Percentiles rank a stretch among this genome's conserved stretches.
Evolutionary conservation across 1,140 invertebrate genomes (phyloP).

Genomic region (Lasioglossum albipes): DNA sequence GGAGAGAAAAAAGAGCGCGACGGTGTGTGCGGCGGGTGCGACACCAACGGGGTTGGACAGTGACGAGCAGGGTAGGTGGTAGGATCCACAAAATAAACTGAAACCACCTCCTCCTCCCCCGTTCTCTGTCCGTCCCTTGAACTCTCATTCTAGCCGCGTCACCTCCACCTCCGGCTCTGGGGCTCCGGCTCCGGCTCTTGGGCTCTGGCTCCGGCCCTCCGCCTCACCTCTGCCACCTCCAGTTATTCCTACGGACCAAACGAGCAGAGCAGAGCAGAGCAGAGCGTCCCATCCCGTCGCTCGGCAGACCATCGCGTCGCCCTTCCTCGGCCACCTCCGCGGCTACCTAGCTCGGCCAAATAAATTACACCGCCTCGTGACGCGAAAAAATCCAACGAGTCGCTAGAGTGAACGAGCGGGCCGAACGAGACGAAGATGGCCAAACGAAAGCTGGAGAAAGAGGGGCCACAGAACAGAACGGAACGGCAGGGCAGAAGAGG

Average conservation of each 20-base stretch:
- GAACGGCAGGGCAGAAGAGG: background rate
- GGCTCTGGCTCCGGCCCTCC: conserved; percentile 63
- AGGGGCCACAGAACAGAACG: background rate
- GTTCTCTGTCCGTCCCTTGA: conserved; percentile 52
- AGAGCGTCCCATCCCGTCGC: conserved; percentile 38
- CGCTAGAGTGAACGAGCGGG: conserved; percentile 69
- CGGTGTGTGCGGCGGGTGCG: conserved; percentile 37
- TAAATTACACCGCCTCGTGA: conserved; percentile 80
- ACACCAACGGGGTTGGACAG: conserved; percentile 72
- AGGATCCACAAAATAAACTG: conserved; percentile 78
- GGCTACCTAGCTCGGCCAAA: conserved; percentile 75
- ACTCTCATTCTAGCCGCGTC: conserved; percentile 65
- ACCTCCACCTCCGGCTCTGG: conserved; percentile 57
- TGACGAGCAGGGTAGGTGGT: conserved; percentile 74
- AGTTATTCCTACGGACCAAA: conserved; percentile 53
- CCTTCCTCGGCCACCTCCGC: conserved; percentile 58
- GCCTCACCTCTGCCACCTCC: conserved; percentile 57
- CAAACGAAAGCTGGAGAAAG: background rate
- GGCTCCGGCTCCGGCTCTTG: conserved; percentile 63
- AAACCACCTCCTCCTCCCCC: conserved; percentile 64
- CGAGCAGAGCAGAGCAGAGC: no score
- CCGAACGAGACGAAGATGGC: conserved; percentile 12
- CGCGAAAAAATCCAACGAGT: conserved; percentile 79
- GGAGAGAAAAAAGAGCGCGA: conserved; percentile 28
- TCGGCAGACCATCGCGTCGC: conserved; percentile 43